Evolutionary conservation across 2,888 invertebrate species (phyloP), one percentile per base, ranked within the genome.

Genomic region (Platerodrilus igneus): DNA sequence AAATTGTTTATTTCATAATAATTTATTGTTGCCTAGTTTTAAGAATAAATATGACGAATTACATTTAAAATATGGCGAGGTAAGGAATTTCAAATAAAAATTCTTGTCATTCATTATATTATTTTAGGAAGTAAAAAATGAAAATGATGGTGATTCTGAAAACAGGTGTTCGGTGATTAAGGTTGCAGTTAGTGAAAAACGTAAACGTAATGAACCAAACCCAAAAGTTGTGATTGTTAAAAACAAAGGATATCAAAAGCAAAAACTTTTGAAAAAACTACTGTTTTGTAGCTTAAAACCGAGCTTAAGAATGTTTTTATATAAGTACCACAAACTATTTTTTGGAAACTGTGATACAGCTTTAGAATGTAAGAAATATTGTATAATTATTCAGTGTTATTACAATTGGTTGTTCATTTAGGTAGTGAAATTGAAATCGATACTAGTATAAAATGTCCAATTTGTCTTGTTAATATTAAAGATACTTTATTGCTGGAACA

Each of bases 401-500:
- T n/a, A n/a, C n/a, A n/a, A n/a, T n/a, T n/a, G n/a, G n/a, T n/a
- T n/a, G n/a, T n/a, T n/a, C n/a, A n/a, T n/a, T n/a, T 32, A 51
- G 65, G 64, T 42, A 63, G 59, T 35, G 46, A 42, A 33, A n/a
- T 22, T 18, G 64, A 64, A 49, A 56, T 60, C 30, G 53, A 58
- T 42, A 50, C 51, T 20, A 65, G 63, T 26, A 59, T 67, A 10
- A 68, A 67, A 51, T 76, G 76, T 55, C 75, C 74, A 10, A 69
- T 75, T 38, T 77, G 77, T 57, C 68, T 68, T 29, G 73, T 71
- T 45, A 66, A 67, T 26, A 71, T 75, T 15, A 69, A 71, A 47
- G 72, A 73, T 47, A 68, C 72, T 21, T 58, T 71, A 17, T 55
- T 72, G 23, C 59, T 76, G 39, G 75, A 76, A 53, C 71, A 73